A percentile compares a stretch with the other conserved stretches of the same genome.
phyloP scores from a whole-genome alignment of 2,113 vertebrate genomes.

The Apteryx owenii region DNA sequence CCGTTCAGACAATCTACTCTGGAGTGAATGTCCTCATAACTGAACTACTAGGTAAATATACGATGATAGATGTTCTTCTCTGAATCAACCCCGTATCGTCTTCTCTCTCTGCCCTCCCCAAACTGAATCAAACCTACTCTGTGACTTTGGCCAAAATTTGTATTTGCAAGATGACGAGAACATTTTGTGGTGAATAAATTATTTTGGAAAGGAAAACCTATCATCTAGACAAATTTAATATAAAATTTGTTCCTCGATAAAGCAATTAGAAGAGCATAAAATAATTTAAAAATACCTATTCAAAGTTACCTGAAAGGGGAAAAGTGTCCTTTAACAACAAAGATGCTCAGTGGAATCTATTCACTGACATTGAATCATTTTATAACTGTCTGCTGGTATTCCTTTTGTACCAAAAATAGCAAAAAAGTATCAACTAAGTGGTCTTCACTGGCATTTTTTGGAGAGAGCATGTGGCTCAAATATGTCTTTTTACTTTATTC shows the following conservation, averaged over 20 bases:
- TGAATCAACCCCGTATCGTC: not conserved
- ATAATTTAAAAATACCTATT: not conserved
- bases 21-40: not conserved
- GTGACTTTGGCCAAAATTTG: not conserved
- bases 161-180: not conserved
- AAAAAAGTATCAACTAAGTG: not conserved
- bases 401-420: not conserved
- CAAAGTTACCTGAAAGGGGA: not conserved
- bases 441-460: not conserved
- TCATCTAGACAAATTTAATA: not conserved
- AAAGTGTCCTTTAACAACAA: not conserved
- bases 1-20: not conserved
- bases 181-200: not conserved
- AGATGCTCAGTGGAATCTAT: not conserved
- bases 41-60: not conserved
- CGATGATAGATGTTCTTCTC: not conserved
- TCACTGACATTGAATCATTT: not conserved
- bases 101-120: not conserved
- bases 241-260: not conserved
- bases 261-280: not conserved
- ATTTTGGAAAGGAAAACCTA: not conserved
- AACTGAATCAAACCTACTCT: not conserved
- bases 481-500: not conserved
- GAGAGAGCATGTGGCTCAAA: not conserved
- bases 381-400: not conserved